A percentile compares a stretch with the other conserved stretches of the same genome.
Evolutionary conservation across 2,888 invertebrate species (phyloP).

Genomic region (Thymelicus sylvestris): DNA sequence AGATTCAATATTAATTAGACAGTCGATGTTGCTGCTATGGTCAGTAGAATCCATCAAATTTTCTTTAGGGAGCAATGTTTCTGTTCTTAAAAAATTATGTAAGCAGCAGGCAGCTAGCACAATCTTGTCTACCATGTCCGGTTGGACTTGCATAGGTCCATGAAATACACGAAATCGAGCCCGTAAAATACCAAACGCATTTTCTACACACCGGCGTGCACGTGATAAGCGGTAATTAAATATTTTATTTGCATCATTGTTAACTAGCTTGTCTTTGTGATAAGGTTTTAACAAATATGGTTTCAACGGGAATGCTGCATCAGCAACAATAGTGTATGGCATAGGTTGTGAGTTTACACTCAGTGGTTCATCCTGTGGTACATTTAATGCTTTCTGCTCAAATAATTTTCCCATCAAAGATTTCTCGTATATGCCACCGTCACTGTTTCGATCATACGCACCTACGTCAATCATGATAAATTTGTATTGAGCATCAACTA

Average conservation of each 20-base stretch:
- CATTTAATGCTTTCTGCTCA: constrained; percentile 35
- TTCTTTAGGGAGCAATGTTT: too few species aligned
- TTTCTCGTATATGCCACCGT: constrained; percentile 35
- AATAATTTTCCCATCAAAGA: constrained; percentile 38
- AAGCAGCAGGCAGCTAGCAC: constrained; percentile 38
- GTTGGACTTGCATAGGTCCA: constrained; percentile 40
- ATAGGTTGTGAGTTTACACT: constrained; percentile 15
- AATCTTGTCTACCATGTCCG: constrained; percentile 37
- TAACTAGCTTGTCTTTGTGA: constrained; percentile 15
- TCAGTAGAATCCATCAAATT: too few species aligned
- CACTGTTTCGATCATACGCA: constrained; percentile 8
- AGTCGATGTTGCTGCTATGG: constrained; percentile 5
- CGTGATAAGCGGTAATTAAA: constrained; percentile 25
- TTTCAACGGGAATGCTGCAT: constrained; percentile 33
- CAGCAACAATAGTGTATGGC: constrained; percentile 20
- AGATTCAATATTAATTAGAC: constrained; percentile 25
- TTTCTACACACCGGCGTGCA: constrained; percentile 27
- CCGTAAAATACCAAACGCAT: constrained; percentile 35
- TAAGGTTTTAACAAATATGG: constrained; percentile 30
- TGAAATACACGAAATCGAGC: constrained; percentile 38
- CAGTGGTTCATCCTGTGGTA: constrained; percentile 39
- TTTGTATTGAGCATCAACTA: constrained; percentile 31
- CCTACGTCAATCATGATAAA: too few species aligned
- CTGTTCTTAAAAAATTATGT: constrained; percentile 9
- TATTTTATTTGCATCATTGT: constrained; percentile 27